Conservation (phyloP, 1,140 invertebrate species). For the Neodiprion pinetum region DNA sequence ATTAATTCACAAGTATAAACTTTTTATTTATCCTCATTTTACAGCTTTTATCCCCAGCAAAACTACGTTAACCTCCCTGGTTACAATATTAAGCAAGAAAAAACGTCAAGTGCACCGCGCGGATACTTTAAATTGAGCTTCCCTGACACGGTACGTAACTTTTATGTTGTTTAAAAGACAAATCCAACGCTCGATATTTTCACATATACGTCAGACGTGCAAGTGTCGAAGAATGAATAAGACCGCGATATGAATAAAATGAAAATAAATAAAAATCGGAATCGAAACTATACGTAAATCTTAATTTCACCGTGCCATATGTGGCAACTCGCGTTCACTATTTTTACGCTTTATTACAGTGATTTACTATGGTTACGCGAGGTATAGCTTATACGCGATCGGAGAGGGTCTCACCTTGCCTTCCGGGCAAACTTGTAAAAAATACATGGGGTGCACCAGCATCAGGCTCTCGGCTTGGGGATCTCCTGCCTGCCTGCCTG, state of each 20-base stretch:
- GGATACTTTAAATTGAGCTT: no score
- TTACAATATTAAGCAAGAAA: not conserved
- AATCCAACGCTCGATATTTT: no score
- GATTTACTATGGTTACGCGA: not conserved
- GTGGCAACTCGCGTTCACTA: slow-evolving; percentile 1
- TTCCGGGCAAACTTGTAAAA: slow-evolving; percentile 4
- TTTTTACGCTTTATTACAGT: slow-evolving; percentile 6
- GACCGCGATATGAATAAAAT: no score
- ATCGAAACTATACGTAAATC: not conserved
- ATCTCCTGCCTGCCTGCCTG: not conserved
- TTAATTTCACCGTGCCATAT: not conserved
- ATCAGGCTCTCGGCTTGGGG: not conserved
- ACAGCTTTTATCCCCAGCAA: not conserved
- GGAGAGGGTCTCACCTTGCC: not conserved
- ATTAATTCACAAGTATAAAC: not conserved
- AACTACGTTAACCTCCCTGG: not conserved
- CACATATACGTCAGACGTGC: no score
- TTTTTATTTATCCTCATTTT: not conserved
- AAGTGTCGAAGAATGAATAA: no score
- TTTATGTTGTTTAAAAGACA: no score
- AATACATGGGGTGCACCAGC: not conserved
- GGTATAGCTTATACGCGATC: not conserved
- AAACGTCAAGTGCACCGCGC: not conserved
- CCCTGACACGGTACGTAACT: no score
- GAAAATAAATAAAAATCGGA: no score